phyloP scores from a whole-genome alignment of 2,797 vertebrate species.

The Gambusia yucatana region DNA sequence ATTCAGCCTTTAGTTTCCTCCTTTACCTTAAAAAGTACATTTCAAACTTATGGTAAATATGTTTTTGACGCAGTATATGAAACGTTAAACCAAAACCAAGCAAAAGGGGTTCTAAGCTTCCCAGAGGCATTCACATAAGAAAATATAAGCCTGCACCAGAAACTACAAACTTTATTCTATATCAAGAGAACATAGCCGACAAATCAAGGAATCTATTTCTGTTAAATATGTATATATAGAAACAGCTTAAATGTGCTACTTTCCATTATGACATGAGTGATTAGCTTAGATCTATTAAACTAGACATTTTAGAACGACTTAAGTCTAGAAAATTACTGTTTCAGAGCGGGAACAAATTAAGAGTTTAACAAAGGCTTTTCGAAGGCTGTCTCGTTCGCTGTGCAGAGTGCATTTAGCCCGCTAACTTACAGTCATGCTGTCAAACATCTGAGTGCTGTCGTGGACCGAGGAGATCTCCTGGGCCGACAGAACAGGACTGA shows the following conservation, averaged over 20 bases:
- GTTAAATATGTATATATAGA: not conserved
- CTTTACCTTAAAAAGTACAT: not conserved
- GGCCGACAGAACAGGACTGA: constrained; percentile 91
- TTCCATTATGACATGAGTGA: not conserved
- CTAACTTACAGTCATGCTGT: constrained; percentile 92
- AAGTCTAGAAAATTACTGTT: not conserved
- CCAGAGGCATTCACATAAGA: too few relatives aligned
- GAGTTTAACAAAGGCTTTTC: not conserved
- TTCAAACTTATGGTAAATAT: not conserved
- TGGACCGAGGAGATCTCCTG: constrained; percentile 96
- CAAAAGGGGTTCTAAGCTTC: too few relatives aligned
- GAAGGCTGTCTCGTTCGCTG: not conserved
- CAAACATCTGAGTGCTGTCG: constrained; percentile 91
- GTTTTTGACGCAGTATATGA: not conserved
- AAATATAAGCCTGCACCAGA: too few relatives aligned
- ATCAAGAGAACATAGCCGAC: not conserved
- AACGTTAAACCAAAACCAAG: not conserved
- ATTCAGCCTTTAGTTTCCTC: not conserved
- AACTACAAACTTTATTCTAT: too few relatives aligned
- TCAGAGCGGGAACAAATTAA: not conserved
- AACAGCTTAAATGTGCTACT: not conserved
- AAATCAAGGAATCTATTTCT: not conserved
- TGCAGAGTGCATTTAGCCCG: not conserved
- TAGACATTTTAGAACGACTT: not conserved
- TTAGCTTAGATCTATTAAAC: constrained; percentile 2